A percentile compares a stretch with the other conserved stretches of the same genome.
Conservation (phyloP, 2,797 vertebrate species). For the Tolypeutes matacus region DNA sequence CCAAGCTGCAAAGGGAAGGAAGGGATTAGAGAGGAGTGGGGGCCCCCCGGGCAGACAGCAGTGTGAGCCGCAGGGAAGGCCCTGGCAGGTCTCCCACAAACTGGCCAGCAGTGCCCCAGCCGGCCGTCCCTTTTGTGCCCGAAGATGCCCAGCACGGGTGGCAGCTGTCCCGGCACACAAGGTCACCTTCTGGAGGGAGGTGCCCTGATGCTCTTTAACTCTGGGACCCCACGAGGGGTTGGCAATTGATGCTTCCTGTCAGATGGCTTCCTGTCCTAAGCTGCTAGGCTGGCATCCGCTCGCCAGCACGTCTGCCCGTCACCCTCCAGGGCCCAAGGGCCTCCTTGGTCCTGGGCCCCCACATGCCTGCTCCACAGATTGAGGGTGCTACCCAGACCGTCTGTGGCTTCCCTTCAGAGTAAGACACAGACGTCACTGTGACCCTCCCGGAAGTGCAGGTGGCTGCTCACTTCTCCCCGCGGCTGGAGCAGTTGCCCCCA, state of each 20-base stretch:
- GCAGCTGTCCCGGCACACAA: conserved; percentile 80
- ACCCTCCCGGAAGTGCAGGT: neutral
- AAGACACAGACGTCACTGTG: conserved; percentile 46
- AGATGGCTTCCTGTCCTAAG: conserved; percentile 82
- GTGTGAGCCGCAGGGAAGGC: conserved; percentile 53
- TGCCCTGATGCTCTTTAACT: conserved; percentile 65
- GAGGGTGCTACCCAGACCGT: conserved; percentile 48
- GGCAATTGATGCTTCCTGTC: conserved; percentile 72
- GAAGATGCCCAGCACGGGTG: conserved; percentile 73
- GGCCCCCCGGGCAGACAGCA: conserved; percentile 16
- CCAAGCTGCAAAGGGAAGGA: conserved; percentile 63
- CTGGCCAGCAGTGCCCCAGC: conserved; percentile 56
- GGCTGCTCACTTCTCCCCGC: neutral
- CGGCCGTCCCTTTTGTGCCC: conserved; percentile 71
- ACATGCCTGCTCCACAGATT: neutral
- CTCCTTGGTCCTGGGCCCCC: neutral
- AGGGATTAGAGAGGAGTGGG: conserved; percentile 71
- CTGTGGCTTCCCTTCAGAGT: conserved; percentile 4
- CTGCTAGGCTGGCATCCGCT: conserved; percentile 38
- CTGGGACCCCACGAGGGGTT: conserved; percentile 56
- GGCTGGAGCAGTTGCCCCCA: neutral
- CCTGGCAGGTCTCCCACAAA: conserved; percentile 72
- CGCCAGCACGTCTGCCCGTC: conserved; percentile 29
- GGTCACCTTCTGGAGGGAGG: conserved; percentile 82
- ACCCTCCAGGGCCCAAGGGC: neutral